phyloP scores from a whole-genome alignment of 2,797 vertebrate genomes.

The Coregonus ussuriensis region DNA sequence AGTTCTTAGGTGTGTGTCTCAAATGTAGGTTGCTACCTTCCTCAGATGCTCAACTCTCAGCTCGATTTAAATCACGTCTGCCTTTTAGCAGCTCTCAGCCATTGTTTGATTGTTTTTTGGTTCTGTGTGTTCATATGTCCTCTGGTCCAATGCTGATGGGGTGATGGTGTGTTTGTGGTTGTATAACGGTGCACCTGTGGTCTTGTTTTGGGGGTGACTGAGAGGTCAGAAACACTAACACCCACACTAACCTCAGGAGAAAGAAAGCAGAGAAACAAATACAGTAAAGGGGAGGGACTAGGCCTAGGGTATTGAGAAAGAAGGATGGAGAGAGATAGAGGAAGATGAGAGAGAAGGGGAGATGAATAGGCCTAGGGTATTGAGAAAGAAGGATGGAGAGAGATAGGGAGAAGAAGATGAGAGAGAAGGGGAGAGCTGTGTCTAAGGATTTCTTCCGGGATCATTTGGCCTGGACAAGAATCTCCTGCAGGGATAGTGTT shows the following conservation, averaged over 20 bases:
- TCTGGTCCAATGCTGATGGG: not conserved
- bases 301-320: constrained; percentile 14
- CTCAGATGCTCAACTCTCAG: too few species aligned
- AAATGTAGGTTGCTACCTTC: too few species aligned
- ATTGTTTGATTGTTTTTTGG: not conserved
- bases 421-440: constrained; percentile 13
- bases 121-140: not conserved
- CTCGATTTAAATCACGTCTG: too few species aligned
- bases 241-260: not conserved
- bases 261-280: not conserved
- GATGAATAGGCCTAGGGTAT: too few species aligned
- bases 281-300: not conserved
- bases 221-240: not conserved
- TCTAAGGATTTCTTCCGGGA: constrained; percentile 20
- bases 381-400: too few species aligned
- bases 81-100: not conserved
- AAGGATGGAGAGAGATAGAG: not conserved
- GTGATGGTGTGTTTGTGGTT: not conserved
- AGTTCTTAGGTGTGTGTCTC: not conserved
- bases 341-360: too few species aligned
- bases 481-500: constrained; percentile 53
- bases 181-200: not conserved
- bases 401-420: not conserved
- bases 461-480: constrained; percentile 44
- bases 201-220: not conserved